Evolutionary conservation across 2,888 invertebrate species (phyloP), one percentile per base, ranked within the genome.

Genomic region (Caenorhabditis sinica): DNA sequence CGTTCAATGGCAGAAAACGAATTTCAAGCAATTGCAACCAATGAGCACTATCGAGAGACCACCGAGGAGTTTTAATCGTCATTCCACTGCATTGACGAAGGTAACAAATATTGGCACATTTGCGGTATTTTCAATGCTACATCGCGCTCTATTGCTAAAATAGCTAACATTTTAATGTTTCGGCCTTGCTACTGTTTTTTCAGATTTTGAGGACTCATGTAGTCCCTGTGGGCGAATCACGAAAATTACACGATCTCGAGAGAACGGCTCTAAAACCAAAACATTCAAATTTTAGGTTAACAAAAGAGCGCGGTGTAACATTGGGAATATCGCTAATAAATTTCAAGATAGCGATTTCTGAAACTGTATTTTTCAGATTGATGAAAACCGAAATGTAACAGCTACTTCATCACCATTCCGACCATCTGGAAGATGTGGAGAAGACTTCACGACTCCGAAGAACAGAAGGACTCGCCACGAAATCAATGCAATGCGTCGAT

Each of bases 1-100:
- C 49, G 87, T 87, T 51, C 79, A 87, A 45, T 88, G 88, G 88
- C 81, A 87, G 36, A 84, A 84, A 60, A 74, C 71, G 9, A 84
- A 84, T 36, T 88, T 87, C 82, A 84, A 82, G 40, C 77, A 77
- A 53, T 28, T 76, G 36, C 49, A 45, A 4, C 43, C 68, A 17
- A 53, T 66, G 71, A 63, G 53, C n/a, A 79, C 74, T 9, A 33
- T 43, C 17, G 82, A 85, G 15, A n/a, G 71, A 40, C 63, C 51
- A 15, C 25, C 66, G 5, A 51, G 72, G n/a, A 66, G 43, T 15
- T 73, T 63, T 23, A 82, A 71, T 63, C 73, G 79, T 5, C 84
- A 85, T 40, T 82, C 81, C 13, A 82, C 77, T 3, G 74, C 69
- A 4, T 30, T 82, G 28, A 74, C 81, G 6, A 82, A 85, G 71